Conservation (phyloP, 2,888 invertebrate genomes). For the Plagodis pulveraria region DNA sequence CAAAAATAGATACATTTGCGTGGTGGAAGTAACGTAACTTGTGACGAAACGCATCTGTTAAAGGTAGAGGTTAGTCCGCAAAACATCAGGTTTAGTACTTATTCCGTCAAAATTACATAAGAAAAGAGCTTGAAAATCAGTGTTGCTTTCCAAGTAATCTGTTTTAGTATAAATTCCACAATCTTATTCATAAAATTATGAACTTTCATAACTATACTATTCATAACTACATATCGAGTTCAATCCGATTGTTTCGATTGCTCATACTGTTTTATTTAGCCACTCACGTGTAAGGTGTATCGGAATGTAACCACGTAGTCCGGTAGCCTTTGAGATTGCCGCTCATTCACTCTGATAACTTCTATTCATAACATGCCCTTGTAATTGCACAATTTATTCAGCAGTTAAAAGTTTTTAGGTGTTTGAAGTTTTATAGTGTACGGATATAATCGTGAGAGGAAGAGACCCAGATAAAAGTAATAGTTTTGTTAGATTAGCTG, state of each 20-base stretch:
- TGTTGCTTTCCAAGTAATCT: too few relatives aligned
- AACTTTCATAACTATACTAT: too few relatives aligned
- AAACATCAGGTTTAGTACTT: too few relatives aligned
- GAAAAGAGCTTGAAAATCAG: too few relatives aligned
- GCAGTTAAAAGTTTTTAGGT: conserved; percentile 30
- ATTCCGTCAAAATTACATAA: too few relatives aligned
- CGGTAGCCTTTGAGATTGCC: conserved; percentile 61
- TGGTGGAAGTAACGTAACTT: too few relatives aligned
- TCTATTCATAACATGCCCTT: conserved; percentile 58
- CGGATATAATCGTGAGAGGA: conserved; percentile 19
- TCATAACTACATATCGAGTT: neutral
- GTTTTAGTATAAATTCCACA: too few relatives aligned
- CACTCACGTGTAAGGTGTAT: conserved; percentile 38
- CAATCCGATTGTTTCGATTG: neutral
- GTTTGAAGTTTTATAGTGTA: conserved; percentile 27
- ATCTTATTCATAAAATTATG: too few relatives aligned
- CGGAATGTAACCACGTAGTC: conserved; percentile 35
- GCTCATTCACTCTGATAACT: conserved; percentile 66
- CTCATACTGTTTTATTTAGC: conserved; percentile 6
- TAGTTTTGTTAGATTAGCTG: neutral
- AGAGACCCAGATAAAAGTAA: neutral
- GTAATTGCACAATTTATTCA: conserved; percentile 47
- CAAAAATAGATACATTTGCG: too few relatives aligned
- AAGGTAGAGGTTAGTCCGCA: too few relatives aligned
- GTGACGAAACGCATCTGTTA: too few relatives aligned